Evolutionary conservation across 2,797 vertebrate species (phyloP).

Genomic region (Halcyon badia): DNA sequence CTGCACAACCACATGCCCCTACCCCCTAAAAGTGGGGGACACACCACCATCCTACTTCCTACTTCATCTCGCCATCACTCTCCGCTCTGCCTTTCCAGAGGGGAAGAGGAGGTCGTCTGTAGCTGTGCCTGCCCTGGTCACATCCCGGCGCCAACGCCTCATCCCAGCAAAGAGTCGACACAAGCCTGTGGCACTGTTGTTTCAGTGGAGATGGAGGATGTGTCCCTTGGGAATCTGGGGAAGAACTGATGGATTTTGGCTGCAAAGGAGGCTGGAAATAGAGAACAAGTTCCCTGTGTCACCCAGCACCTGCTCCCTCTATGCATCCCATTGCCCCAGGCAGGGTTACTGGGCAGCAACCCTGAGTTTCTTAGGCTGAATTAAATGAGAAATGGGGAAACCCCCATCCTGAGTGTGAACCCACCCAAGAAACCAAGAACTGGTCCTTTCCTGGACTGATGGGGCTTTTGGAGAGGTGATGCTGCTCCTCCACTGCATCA

Average conservation of each 20-base stretch:
- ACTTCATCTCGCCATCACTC: background rate
- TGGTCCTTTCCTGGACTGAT: background rate
- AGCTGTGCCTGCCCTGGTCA: background rate
- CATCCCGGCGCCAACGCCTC: background rate
- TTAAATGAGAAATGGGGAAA: background rate
- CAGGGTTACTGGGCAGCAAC: background rate
- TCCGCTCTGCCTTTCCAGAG: constrained; percentile 59
- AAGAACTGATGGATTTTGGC: constrained; percentile 14
- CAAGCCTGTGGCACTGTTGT: background rate
- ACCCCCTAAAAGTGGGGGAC: rapidly evolving
- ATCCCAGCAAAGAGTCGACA: background rate
- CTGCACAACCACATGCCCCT: rapidly evolving
- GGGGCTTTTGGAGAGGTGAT: background rate
- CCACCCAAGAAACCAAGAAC: background rate
- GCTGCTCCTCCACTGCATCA: background rate
- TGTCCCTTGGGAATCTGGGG: background rate
- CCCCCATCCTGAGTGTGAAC: background rate
- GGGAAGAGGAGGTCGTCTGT: constrained; percentile 33
- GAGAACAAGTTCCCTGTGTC: background rate
- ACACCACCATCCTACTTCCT: rapidly evolving
- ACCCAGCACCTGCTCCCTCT: background rate
- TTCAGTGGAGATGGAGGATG: background rate
- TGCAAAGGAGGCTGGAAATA: constrained; percentile 9
- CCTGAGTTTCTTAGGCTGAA: background rate
- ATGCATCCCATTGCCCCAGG: background rate